Evolutionary conservation across 2,888 invertebrate genomes (phyloP), one percentile per base, ranked within the genome.

Genomic region (Portevinia maculata): DNA sequence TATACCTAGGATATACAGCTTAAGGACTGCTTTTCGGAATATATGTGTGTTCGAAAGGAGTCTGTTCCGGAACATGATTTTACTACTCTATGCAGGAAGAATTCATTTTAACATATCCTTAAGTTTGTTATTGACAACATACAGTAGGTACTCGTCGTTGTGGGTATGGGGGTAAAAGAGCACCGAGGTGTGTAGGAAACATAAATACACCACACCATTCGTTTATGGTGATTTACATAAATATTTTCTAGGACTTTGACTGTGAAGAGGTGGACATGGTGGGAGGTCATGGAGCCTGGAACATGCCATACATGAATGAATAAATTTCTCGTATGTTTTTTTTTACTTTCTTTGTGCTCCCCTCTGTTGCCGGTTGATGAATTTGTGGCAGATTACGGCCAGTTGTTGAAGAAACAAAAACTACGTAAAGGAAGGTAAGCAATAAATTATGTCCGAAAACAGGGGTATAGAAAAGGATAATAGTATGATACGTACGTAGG

Each of bases 211-310:
- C 83, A 52, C 78, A 83, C 62, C 65, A 83, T 83, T 78, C 78
- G 83, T 83, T 83, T 83, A 83, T 83, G 83, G 83, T 83, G 83
- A 83, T 83, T 83, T 83, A 76, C 83, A 83, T 78, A 83, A 83
- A 83, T 78, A 78, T 83, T 69, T 78, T 65, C 46, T 55, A 71
- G 41, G 53, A 55, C 59, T 28, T 57, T 50, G 59, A 39, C 59
- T 57, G 24, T 19, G 7, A 7, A 15, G 34, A 28, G 59, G 19
- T 24, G 28, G 24, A 8, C 3, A 13, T 24, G 21, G 59, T 52
- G 15, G 55, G 65, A 34, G 24, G 50, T 39, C 57, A 52, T 57
- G 78, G 71, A 41, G 37, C 83, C 55, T 48, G 19, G 30, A 57
- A 60, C 78, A 50, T 55, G 71, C 71, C 83, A 44, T 30, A 78